Percentiles rank a stretch among this genome's conserved stretches.
Evolutionary conservation across 2,797 vertebrate genomes (phyloP).

Genomic region (Anguilla anguilla): DNA sequence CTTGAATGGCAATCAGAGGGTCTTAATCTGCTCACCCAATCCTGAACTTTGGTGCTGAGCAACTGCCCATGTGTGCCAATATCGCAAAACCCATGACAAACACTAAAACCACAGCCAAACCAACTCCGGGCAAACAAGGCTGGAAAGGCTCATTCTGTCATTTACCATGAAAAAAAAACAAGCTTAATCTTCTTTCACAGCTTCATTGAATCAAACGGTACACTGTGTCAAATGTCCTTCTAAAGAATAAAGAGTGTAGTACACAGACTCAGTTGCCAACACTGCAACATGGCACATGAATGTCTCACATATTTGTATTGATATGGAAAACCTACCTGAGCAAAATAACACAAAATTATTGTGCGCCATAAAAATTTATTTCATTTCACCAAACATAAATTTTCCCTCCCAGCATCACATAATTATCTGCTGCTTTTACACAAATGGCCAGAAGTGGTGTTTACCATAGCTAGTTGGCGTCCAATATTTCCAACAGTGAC

Average conservation of each 20-base stretch:
- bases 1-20: not conserved
- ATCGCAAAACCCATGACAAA: constrained; percentile 64
- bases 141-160: constrained; percentile 63
- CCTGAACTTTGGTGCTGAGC: constrained; percentile 35
- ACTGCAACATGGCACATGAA: constrained; percentile 9
- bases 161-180: constrained; percentile 72
- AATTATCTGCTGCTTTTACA: not conserved
- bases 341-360: not conserved
- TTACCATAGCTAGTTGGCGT: constrained; percentile 96
- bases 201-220: constrained; percentile 66
- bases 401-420: not conserved
- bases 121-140: constrained; percentile 66
- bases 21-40: constrained; percentile 8
- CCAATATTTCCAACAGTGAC: constrained; percentile 98
- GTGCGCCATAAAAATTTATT: not conserved
- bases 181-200: constrained; percentile 75
- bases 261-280: not conserved
- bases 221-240: not conserved
- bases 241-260: constrained; percentile 1
- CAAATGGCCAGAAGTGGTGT: constrained; percentile 34
- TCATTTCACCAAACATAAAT: not conserved
- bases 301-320: not conserved
- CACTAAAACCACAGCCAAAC: constrained; percentile 57
- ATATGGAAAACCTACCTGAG: not conserved
- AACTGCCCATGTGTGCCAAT: constrained; percentile 59